Evolutionary conservation across 2,888 invertebrate genomes (phyloP).

Genomic region (Netelia inedita): DNA sequence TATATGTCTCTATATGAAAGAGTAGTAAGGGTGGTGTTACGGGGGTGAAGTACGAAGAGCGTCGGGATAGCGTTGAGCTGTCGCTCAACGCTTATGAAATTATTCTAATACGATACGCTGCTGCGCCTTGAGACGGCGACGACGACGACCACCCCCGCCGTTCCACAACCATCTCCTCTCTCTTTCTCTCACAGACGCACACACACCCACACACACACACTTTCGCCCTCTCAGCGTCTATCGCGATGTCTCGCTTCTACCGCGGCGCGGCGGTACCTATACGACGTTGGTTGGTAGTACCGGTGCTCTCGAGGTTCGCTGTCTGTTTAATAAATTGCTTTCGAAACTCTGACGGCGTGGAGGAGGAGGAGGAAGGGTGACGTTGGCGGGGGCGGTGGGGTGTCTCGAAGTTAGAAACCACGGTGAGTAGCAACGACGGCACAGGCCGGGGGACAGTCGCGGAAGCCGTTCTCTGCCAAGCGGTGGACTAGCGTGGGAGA

Average conservation of each 20-base stretch:
- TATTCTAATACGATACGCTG: slow-evolving; percentile 73
- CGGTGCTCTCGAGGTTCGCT: slow-evolving; percentile 57
- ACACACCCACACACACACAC: not conserved
- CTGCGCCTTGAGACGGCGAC: slow-evolving; percentile 61
- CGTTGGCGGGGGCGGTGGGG: slow-evolving; percentile 11
- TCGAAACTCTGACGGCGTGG: slow-evolving; percentile 62
- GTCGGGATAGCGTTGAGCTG: slow-evolving; percentile 59
- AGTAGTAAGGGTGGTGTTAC: slow-evolving; percentile 11
- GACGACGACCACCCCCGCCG: slow-evolving; percentile 8
- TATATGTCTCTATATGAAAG: not conserved
- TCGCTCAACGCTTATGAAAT: slow-evolving; percentile 73
- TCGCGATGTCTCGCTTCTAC: slow-evolving; percentile 24
- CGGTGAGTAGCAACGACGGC: slow-evolving; percentile 47
- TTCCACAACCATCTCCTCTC: not conserved
- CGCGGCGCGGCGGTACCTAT: slow-evolving; percentile 22
- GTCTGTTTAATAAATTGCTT: slow-evolving; percentile 71
- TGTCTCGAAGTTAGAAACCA: slow-evolving; percentile 64
- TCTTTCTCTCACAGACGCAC: slow-evolving; percentile 9
- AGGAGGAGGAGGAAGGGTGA: not conserved
- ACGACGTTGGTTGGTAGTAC: slow-evolving; percentile 28
- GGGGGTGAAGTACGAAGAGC: slow-evolving; percentile 34
- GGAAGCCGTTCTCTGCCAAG: slow-evolving; percentile 44
- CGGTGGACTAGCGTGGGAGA: slow-evolving; percentile 14
- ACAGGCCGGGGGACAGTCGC: slow-evolving; percentile 45
- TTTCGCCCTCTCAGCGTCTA: slow-evolving; percentile 2